Base-by-base conservation (phyloP, 2,113 vertebrate species). In the Pitta sordida region DNA sequence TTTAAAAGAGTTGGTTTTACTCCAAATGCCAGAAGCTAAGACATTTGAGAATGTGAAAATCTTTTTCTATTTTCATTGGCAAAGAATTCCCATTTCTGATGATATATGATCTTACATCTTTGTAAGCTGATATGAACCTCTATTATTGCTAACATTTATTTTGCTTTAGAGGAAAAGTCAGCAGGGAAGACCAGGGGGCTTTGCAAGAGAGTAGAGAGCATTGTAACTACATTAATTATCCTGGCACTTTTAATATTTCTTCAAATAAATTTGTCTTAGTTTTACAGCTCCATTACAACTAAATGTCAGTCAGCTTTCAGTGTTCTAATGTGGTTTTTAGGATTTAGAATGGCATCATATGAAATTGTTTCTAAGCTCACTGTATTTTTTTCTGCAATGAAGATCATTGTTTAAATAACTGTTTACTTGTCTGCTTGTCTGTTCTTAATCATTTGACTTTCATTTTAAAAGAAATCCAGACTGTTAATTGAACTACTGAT, bases 71-170 rank as follows among this genome's bases (percentile, higher is more conserved):
- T 94, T 93, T 73, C 93, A 41, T 75, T 88, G 92, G 93, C 86
- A 93, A 85, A 82, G 39, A 89, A 84, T 51, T 48, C n/a, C 32
- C 21, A 34, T 92, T 89, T 93, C 60, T 70, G 62, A 67, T 87
- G 65, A 83, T 84, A 82, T 44, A 88, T 44, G 75, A 90, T 60
- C 92, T 94, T 85, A 82, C 62, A 85, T 79, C 75, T 91, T 85
- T 86, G 85, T 59, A 91, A 90, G 62, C 48, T 91, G 88, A 85
- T 94, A 90, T 36, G 39, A 85, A 30, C 58, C 39, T 75, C 48
- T 65, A 46, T 71, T 91, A 88, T 79, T 91, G 70, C 88, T 91
- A 93, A 87, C 82, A 76, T 83, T 94, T 91, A 63, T 88, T 94
- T 91, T 18, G 10, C n/a, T 78, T 86, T 26, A 91, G 70, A 90